These are phyloP conservation scores for Neoarius graeffei DNA, from an alignment of 2,113 vertebrate species.

Conservation along the genomic window DNA sequence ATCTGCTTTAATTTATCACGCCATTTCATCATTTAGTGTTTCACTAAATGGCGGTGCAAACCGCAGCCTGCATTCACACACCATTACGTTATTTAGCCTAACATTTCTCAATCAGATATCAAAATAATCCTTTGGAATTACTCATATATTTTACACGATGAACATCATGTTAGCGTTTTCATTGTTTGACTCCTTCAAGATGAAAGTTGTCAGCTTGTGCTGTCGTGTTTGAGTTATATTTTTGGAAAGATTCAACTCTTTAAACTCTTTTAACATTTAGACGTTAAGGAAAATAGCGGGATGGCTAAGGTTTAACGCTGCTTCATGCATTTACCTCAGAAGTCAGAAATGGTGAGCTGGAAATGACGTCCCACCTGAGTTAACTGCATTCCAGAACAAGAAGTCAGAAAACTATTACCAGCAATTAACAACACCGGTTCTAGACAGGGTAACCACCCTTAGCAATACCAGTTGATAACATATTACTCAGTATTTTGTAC, in stretches of 20 bases:
- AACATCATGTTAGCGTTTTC: background rate
- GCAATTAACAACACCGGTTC: no score
- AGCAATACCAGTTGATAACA: no score
- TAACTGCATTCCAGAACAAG: no score
- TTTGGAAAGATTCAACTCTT: background rate
- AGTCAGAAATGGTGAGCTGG: no score
- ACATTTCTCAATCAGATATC: no score
- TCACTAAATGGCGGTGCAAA: background rate
- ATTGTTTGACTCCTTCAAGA: background rate
- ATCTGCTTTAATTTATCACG: background rate
- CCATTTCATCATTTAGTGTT: background rate
- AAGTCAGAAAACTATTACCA: no score
- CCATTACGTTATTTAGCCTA: no score
- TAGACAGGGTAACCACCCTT: no score
- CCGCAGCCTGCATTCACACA: background rate
- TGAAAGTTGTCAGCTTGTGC: background rate
- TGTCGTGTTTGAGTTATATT: background rate
- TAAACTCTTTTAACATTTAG: background rate
- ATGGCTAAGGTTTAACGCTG: conserved; percentile 55
- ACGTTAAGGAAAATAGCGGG: conserved; percentile 77
- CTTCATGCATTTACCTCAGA: no score
- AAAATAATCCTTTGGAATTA: background rate
- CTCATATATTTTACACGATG: background rate
- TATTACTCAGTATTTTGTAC: no score
- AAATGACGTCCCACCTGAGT: no score